Evolutionary conservation across 2,888 invertebrate species (phyloP).

Genomic region (Zaprionus bogoriensis): DNA sequence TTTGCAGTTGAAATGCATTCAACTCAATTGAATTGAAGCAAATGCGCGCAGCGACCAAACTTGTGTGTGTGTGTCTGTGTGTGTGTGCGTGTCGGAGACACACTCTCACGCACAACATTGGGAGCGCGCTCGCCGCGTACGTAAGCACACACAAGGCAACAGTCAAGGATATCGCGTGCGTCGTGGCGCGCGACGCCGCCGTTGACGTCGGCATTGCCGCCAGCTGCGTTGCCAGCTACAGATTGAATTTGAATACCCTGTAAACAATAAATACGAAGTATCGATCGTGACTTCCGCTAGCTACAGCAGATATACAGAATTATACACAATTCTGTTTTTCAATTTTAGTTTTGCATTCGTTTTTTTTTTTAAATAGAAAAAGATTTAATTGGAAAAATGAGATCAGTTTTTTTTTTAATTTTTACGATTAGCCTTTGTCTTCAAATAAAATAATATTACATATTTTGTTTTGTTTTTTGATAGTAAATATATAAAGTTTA

Average conservation of each 20-base stretch:
- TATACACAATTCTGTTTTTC: too few species aligned
- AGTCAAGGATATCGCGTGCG: slow-evolving; percentile 66
- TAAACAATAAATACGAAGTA: background rate
- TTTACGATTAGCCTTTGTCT: too few species aligned
- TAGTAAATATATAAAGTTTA: too few species aligned
- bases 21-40: slow-evolving; percentile 26
- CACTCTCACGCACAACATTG: slow-evolving; percentile 10
- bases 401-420: too few species aligned
- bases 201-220: slow-evolving; percentile 27
- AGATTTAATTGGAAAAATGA: too few species aligned
- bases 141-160: slow-evolving; percentile 63
- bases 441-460: too few species aligned
- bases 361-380: too few species aligned
- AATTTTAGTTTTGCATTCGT: too few species aligned
- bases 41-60: slow-evolving; percentile 27
- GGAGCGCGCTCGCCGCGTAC: slow-evolving; percentile 20
- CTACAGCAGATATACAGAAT: too few species aligned
- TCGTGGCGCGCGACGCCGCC: slow-evolving; percentile 30
- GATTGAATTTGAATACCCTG: slow-evolving; percentile 44
- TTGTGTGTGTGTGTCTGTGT: too few species aligned
- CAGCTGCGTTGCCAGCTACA: slow-evolving; percentile 32
- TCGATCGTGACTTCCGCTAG: too few species aligned
- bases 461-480: too few species aligned
- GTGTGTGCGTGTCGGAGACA: slow-evolving; percentile 6
- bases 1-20: slow-evolving; percentile 26